Conservation (phyloP, 2,888 invertebrate species). For the Cheilosia grossa region DNA sequence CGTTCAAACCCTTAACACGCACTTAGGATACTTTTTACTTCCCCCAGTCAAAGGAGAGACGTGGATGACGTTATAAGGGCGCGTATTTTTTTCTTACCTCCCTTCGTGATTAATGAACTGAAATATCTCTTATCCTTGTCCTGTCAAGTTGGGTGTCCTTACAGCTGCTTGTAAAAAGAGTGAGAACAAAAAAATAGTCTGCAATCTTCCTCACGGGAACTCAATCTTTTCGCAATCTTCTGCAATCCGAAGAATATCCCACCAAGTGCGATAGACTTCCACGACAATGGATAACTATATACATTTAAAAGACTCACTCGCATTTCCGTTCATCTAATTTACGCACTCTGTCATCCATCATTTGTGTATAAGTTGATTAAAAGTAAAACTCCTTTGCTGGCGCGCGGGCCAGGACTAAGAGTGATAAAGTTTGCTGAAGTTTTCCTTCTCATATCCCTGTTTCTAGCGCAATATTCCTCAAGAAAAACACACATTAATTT, state of each 20-base stretch:
- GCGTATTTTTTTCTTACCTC: constrained; percentile 32
- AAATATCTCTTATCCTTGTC: constrained; percentile 67
- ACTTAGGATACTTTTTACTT: constrained; percentile 23
- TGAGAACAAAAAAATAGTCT: constrained; percentile 33
- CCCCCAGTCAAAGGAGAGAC: neutral
- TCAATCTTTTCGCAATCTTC: constrained; percentile 72
- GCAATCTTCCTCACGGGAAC: constrained; percentile 60
- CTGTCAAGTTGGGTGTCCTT: constrained; percentile 52
- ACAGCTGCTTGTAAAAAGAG: neutral
- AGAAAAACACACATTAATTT: constrained; percentile 56
- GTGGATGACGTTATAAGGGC: constrained; percentile 45
- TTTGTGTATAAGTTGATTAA: constrained; percentile 67
- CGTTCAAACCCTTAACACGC: constrained; percentile 37
- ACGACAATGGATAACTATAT: constrained; percentile 24
- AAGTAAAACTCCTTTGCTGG: constrained; percentile 47
- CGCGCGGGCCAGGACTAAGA: constrained; percentile 12
- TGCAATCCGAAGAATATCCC: constrained; percentile 57
- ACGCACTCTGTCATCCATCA: constrained; percentile 64
- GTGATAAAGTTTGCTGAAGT: constrained; percentile 60
- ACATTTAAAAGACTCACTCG: neutral
- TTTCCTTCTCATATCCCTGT: constrained; percentile 49
- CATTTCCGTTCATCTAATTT: constrained; percentile 71
- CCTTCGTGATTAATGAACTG: constrained; percentile 69
- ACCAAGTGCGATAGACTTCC: constrained; percentile 21
- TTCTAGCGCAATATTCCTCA: constrained; percentile 25